Conservation (phyloP, 1,140 invertebrate genomes). For the Zaprionus inermis region DNA sequence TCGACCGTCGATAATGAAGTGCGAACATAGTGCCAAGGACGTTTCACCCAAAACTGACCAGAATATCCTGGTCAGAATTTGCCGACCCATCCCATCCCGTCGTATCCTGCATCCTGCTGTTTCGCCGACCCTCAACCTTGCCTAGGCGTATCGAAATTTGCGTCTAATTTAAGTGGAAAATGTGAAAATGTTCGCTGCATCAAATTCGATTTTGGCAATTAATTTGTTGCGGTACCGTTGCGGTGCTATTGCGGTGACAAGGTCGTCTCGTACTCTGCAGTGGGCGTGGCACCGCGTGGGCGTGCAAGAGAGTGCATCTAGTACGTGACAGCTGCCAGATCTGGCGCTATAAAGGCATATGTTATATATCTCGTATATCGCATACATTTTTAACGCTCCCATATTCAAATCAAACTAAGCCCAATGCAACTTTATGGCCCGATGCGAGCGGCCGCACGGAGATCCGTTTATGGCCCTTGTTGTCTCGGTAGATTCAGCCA, state of each 20-base stretch:
- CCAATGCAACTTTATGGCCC: conserved; percentile 39
- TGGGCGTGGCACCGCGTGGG: conserved; percentile 18
- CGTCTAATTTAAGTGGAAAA: conserved; percentile 37
- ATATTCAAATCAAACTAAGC: conserved; percentile 50
- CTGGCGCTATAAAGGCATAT: conserved; percentile 2
- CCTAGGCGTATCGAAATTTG: conserved; percentile 20
- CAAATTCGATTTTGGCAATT: conserved; percentile 37
- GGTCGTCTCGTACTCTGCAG: background rate
- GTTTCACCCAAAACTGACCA: conserved; percentile 3
- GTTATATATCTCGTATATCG: background rate
- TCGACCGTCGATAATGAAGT: conserved; percentile 79
- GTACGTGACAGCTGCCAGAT: conserved; percentile 12
- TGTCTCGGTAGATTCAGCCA: conserved; percentile 17
- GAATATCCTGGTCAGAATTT: background rate
- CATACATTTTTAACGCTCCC: conserved; percentile 31
- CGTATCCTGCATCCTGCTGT: conserved; percentile 29
- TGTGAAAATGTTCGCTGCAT: conserved; percentile 19
- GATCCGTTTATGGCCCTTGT: conserved; percentile 30
- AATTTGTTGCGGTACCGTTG: conserved; percentile 48
- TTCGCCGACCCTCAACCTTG: conserved; percentile 1
- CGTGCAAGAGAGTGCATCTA: background rate
- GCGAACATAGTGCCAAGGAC: conserved; percentile 62
- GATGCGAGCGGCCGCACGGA: conserved; percentile 13
- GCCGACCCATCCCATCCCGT: background rate
- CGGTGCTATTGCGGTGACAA: conserved; percentile 17